These are phyloP conservation scores for Panopea generosa DNA, from an alignment of 2,888 invertebrate species.

Conservation along the genomic window DNA sequence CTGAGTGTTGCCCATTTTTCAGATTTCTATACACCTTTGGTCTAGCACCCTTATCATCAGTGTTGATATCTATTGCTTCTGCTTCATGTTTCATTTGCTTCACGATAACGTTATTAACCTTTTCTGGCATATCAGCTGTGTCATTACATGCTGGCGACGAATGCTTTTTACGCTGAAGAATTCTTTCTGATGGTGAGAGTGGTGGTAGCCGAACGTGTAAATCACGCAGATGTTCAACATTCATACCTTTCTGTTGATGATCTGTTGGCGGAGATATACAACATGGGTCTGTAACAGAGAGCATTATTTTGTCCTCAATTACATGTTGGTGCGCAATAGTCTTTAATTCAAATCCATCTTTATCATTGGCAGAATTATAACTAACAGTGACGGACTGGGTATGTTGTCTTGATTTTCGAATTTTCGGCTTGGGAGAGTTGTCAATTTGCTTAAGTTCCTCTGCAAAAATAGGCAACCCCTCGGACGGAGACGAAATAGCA, in stretches of 20 bases:
- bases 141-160: neutral
- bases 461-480: neutral
- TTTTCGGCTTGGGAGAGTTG: neutral
- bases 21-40: slow-evolving; percentile 14
- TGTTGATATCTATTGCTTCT: neutral
- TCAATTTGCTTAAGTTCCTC: neutral
- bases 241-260: neutral
- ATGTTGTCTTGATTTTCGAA: slow-evolving; percentile 1
- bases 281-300: too few relatives aligned
- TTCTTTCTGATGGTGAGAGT: slow-evolving; percentile 44
- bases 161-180: slow-evolving; percentile 23
- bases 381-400: neutral
- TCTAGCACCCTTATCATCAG: slow-evolving; percentile 33
- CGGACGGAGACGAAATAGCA: neutral
- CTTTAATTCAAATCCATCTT: too few relatives aligned
- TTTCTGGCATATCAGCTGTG: too few relatives aligned
- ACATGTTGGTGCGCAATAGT: too few relatives aligned
- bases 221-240: slow-evolving; percentile 13
- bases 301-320: too few relatives aligned
- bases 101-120: neutral
- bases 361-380: too few relatives aligned
- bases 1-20: neutral
- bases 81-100: neutral
- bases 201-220: slow-evolving; percentile 21
- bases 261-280: too few relatives aligned